Evolutionary conservation across 1,140 invertebrate genomes (phyloP).

Genomic region (Hycleus phaleratus): DNA sequence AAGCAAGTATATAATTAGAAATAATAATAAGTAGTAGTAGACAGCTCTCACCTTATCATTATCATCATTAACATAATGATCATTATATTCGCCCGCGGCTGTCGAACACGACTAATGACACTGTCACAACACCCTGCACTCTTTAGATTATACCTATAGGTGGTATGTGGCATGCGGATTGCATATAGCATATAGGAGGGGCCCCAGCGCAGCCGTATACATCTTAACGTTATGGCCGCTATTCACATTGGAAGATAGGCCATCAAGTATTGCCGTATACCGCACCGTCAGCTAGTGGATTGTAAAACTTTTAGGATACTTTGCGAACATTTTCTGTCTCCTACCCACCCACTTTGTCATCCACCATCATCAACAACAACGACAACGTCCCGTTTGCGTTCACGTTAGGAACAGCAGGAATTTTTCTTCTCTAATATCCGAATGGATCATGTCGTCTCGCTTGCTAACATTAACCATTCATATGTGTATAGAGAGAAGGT

Average conservation of each 20-base stretch:
- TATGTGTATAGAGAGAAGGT: conserved; percentile 11
- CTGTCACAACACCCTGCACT: conserved; percentile 41
- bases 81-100: conserved; percentile 31
- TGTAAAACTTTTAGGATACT: conserved; percentile 61
- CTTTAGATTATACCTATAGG: conserved; percentile 39
- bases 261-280: conserved; percentile 65
- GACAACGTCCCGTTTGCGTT: conserved; percentile 11
- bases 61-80: too few species aligned
- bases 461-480: conserved; percentile 22
- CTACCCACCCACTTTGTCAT: conserved; percentile 24
- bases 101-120: conserved; percentile 42
- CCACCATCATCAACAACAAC: conserved; percentile 8
- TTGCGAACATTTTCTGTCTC: conserved; percentile 42
- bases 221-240: conserved; percentile 63
- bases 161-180: conserved; percentile 41
- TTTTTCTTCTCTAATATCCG: conserved; percentile 39
- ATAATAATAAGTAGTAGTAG: conserved; percentile 29
- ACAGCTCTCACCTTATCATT: conserved; percentile 34
- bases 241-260: conserved; percentile 73
- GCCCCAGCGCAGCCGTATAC: conserved; percentile 61
- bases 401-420: conserved; percentile 13
- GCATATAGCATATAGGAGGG: conserved; percentile 43
- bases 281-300: conserved; percentile 50
- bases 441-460: conserved; percentile 33
- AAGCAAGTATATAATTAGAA: not conserved